Evolutionary conservation across 1,140 invertebrate species (phyloP).

Genomic region (Anastrepha obliqua): DNA sequence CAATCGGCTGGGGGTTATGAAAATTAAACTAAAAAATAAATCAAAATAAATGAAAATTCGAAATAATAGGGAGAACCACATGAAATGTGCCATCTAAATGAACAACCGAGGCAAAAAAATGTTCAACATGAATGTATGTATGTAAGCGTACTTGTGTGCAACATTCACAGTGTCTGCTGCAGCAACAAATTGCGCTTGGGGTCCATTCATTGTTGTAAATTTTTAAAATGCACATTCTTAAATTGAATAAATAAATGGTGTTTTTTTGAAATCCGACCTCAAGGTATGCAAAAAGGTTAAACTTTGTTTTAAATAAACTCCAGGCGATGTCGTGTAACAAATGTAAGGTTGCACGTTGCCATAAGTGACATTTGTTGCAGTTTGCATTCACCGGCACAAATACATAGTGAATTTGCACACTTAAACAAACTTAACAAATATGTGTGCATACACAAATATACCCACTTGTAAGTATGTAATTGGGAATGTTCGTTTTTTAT

Average conservation of each 20-base stretch:
- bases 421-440: too few species aligned
- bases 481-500: too few species aligned
- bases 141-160: background rate
- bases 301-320: background rate
- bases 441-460: too few species aligned
- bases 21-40: background rate
- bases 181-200: background rate
- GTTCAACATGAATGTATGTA: background rate
- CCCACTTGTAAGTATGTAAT: too few species aligned
- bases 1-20: constrained; percentile 12
- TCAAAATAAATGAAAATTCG: constrained; percentile 9
- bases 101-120: background rate
- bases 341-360: too few species aligned
- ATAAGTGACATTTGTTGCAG: too few species aligned
- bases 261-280: background rate
- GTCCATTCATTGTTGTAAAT: background rate
- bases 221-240: constrained; percentile 21
- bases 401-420: too few species aligned
- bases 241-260: background rate
- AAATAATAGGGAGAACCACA: background rate
- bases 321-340: too few species aligned
- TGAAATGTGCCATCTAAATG: background rate
- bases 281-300: background rate
- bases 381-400: too few species aligned
- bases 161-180: background rate